A percentile compares a stretch with the other conserved stretches of the same genome.
Conservation (phyloP, 2,888 invertebrate species). For the Scaeva pyrastri region DNA sequence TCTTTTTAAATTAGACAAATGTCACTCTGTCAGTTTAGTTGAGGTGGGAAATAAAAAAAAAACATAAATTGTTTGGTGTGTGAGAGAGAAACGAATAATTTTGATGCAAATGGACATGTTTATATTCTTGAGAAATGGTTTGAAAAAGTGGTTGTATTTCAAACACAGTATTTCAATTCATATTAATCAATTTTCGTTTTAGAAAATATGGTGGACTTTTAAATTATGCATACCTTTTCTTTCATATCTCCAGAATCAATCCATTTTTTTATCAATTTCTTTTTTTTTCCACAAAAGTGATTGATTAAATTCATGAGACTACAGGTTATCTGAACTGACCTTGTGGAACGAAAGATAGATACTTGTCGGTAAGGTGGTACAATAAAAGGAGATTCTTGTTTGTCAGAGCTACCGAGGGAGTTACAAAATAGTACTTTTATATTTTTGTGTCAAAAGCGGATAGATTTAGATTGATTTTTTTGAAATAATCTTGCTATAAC, state of each 20-base stretch:
- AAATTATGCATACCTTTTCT: no score
- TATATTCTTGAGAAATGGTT: not conserved
- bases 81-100: not conserved
- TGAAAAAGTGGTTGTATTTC: no score
- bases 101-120: not conserved
- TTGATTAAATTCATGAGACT: not conserved
- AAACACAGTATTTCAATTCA: no score
- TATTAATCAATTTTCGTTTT: no score
- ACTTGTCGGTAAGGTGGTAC: not conserved
- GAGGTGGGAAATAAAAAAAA: not conserved
- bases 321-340: not conserved
- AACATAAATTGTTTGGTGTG: not conserved
- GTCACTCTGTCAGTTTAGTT: slow-evolving; percentile 14
- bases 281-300: not conserved
- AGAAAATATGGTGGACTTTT: no score
- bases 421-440: no score
- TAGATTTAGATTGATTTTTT: no score
- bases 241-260: no score
- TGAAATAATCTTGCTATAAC: no score
- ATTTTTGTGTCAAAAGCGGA: no score
- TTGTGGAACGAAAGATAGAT: not conserved
- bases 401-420: no score
- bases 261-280: not conserved
- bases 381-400: no score
- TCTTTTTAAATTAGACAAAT: not conserved